phyloP scores from a whole-genome alignment of 2,113 vertebrate species.

The Callorhinus ursinus region DNA sequence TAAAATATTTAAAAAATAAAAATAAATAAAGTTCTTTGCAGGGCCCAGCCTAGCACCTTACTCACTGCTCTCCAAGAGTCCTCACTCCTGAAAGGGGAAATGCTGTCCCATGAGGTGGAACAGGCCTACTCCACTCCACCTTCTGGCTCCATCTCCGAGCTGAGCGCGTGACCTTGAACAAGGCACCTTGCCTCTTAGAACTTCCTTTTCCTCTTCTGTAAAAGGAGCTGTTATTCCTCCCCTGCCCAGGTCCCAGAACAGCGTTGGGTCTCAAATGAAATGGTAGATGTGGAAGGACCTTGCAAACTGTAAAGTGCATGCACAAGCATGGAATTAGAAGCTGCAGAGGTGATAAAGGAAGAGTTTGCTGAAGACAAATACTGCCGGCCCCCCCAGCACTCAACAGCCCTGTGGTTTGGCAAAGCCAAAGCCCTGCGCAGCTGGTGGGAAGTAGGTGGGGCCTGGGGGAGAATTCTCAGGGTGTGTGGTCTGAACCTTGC shows the following conservation, averaged over 20 bases:
- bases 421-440: constrained; percentile 36
- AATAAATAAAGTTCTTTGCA: background rate
- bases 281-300: background rate
- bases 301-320: background rate
- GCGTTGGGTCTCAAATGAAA: background rate
- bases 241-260: background rate
- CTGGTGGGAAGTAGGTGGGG: constrained; percentile 46
- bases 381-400: background rate
- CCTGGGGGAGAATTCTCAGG: background rate
- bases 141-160: background rate
- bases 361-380: background rate
- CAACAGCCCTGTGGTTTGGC: constrained; percentile 41
- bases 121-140: background rate
- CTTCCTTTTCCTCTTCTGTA: background rate
- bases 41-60: background rate
- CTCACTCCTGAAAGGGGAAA: background rate
- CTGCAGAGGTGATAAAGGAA: background rate
- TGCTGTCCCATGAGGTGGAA: background rate
- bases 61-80: background rate
- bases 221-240: background rate
- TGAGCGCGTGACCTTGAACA: background rate
- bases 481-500: constrained; percentile 58
- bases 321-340: background rate
- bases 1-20: no score
- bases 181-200: background rate